Evolutionary conservation across 1,140 invertebrate species (phyloP).

Genomic region (Panagrolaimus sp.): DNA sequence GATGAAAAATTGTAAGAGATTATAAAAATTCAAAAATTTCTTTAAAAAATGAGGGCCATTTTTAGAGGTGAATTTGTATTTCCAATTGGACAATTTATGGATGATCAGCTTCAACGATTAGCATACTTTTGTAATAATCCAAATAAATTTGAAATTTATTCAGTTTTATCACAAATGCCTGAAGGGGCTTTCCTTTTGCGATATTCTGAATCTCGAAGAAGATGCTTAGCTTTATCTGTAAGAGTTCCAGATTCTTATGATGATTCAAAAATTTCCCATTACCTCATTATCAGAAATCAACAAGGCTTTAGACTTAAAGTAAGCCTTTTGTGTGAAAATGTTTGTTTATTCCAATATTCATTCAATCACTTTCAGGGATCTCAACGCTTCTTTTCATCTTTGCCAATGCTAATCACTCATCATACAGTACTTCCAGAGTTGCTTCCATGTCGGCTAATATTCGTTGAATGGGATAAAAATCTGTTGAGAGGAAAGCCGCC

Average conservation of each 20-base stretch:
- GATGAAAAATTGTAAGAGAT: not conserved
- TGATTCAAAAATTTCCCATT: not conserved
- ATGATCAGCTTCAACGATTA: not conserved
- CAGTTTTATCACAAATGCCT: not conserved
- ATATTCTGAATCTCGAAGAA: not conserved
- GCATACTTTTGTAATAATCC: constrained; percentile 6
- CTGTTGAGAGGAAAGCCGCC: not conserved
- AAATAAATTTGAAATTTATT: not conserved
- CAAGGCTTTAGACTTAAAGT: not conserved
- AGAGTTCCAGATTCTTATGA: not conserved
- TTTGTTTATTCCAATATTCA: no score
- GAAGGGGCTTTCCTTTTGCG: not conserved
- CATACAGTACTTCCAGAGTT: constrained; percentile 2
- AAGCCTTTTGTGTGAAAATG: no score
- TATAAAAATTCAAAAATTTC: not conserved
- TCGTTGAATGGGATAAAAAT: constrained; percentile 6
- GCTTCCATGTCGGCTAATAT: constrained; percentile 1
- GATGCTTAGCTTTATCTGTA: not conserved
- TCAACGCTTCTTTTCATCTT: not conserved
- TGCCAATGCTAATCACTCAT: constrained; percentile 7
- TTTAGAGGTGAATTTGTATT: constrained; percentile 9
- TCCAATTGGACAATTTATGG: constrained; percentile 6
- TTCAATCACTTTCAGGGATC: not conserved
- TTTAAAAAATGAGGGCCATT: not conserved
- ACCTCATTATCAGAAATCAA: constrained; percentile 5